Percentiles rank a stretch among this genome's conserved stretches.
Conservation (phyloP, 2,797 vertebrate genomes). For the Crocodylus rhombifer region DNA sequence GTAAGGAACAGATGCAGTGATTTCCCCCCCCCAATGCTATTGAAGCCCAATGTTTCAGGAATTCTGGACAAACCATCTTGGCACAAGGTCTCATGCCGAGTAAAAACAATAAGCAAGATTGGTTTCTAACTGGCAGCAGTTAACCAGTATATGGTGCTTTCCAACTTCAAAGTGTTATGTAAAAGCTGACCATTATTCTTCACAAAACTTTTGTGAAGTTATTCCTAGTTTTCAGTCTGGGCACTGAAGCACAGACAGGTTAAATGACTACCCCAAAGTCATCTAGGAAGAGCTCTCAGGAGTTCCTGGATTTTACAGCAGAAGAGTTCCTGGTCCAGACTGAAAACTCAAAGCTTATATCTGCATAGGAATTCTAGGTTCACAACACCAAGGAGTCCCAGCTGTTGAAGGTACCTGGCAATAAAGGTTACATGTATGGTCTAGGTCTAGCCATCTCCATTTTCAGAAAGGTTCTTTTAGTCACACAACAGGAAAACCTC, state of each 20-base stretch:
- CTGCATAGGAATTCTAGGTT: neutral
- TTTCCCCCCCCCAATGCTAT: rapidly evolving
- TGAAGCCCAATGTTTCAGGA: rapidly evolving
- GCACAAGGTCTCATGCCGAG: neutral
- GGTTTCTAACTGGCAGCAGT: neutral
- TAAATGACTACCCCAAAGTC: neutral
- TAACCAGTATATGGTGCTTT: neutral
- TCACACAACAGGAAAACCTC: neutral
- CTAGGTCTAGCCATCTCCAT: neutral
- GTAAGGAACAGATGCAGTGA: neutral
- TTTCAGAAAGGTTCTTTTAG: neutral
- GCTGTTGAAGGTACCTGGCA: neutral
- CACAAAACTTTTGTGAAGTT: neutral
- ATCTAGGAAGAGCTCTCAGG: neutral
- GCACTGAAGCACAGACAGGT: neutral
- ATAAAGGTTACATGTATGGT: neutral
- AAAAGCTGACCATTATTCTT: neutral
- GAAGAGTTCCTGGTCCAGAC: neutral
- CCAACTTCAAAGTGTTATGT: neutral
- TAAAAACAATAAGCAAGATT: neutral
- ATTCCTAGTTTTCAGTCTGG: neutral
- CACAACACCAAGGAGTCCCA: neutral
- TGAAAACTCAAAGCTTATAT: no score
- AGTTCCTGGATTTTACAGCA: neutral
- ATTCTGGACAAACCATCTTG: neutral